Base-by-base conservation (phyloP, 1,140 invertebrate genomes). In the Drosophila insularis region DNA sequence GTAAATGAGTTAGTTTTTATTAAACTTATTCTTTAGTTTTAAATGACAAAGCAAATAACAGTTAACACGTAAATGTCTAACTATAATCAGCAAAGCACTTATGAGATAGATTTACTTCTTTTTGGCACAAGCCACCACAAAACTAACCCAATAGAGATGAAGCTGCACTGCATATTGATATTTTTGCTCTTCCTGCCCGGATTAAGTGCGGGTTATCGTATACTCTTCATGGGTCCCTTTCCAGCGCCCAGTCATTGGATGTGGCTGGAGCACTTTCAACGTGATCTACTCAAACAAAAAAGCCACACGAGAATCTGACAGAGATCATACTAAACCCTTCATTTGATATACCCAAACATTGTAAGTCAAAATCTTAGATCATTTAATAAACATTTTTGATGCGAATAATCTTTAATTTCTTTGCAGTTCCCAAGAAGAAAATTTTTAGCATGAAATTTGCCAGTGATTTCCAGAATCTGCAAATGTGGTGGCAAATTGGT, bases 201-300 rank as follows among this genome's bases (percentile, higher is more conserved):
- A 1, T 31, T 71, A 3, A 27, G 72, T 2, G 54, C 56, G 0
- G 81, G 64, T 10, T 74, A 65, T 23, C 90, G 90, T 10, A 91
- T 92, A 43, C 71, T 92, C 11, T 91, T 92, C 31, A 89, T 92
- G 89, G 86, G 89, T 0, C 90, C 91, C 7, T 92, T 92, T 63
- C 91, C 91, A 4, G 90, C 86, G 0, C 90, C 87, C 8, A 92
- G 90, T 27, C 94, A 95, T 71, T 93, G 93, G 78, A 93, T 94
- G 74, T 91, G 94, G 81, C 78, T 94, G 58, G 92, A 92, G 60
- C 92, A 93, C 19, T 93, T 95, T 43, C 92, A 93, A 14, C 89
- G 92, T 14, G 93, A 93, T 69, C 78, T 95, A 31, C 92, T 94
- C 0, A 66, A 84, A 0, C 84, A 0, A 82, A 93, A 40, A 89